Evolutionary conservation across 2,888 invertebrate species (phyloP).

Genomic region (Camptogramma bilineatum): DNA sequence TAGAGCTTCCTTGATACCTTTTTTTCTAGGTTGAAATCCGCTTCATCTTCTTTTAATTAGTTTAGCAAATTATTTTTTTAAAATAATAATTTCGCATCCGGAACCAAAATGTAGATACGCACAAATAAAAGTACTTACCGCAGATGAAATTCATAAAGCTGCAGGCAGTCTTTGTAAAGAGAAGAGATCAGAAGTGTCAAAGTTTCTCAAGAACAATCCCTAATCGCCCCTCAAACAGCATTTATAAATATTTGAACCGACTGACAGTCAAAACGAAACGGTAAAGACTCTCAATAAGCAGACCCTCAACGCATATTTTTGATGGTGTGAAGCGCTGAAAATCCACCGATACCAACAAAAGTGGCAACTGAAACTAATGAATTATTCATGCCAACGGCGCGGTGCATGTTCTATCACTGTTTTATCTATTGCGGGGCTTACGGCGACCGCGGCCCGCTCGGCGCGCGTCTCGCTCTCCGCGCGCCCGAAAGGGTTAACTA

Average conservation of each 20-base stretch:
- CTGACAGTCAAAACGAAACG: slow-evolving; percentile 64
- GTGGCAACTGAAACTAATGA: slow-evolving; percentile 86
- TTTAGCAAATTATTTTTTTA: background rate
- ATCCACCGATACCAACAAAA: slow-evolving; percentile 85
- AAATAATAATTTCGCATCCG: no score
- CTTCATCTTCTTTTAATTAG: background rate
- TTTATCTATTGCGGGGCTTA: slow-evolving; percentile 84
- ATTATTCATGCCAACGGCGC: slow-evolving; percentile 84
- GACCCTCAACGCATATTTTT: slow-evolving; percentile 80
- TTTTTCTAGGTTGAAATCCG: slow-evolving; percentile 15
- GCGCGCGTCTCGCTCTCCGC: slow-evolving; percentile 50
- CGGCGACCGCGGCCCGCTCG: slow-evolving; percentile 55
- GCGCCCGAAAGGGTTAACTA: slow-evolving; percentile 78
- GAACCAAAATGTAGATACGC: background rate
- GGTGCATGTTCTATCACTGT: slow-evolving; percentile 87
- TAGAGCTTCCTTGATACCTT: slow-evolving; percentile 17
- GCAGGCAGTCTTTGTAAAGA: slow-evolving; percentile 11
- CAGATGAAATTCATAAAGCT: slow-evolving; percentile 6
- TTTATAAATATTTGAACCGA: slow-evolving; percentile 54
- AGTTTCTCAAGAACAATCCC: slow-evolving; percentile 28
- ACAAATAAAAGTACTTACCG: background rate
- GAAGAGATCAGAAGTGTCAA: slow-evolving; percentile 27
- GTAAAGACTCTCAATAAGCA: slow-evolving; percentile 78
- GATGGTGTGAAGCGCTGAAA: slow-evolving; percentile 82
- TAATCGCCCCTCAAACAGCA: slow-evolving; percentile 31